Evolutionary conservation across 2,888 invertebrate species (phyloP), one percentile per base, ranked within the genome.

Genomic region (Metalampra italica): DNA sequence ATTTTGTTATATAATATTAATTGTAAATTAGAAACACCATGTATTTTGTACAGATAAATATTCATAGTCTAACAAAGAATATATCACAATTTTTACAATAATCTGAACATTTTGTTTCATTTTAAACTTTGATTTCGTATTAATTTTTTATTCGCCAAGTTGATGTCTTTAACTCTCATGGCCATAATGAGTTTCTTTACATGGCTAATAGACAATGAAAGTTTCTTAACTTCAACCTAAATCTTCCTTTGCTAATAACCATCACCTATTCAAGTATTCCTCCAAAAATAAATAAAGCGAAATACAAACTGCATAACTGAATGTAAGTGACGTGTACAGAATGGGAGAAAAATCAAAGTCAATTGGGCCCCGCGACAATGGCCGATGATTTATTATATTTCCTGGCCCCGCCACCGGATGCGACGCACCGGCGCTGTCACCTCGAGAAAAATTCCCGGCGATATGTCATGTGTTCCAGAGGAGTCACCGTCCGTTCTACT

Each of bases 41-140:
- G 87, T 88, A 88, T 88, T 88, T 88, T 89, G 89, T 88, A 89
- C 88, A 89, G 89, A 87, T 89, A 87, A 85, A 85, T 85, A 88
- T 89, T 88, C 80, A 87, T 88, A 88, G 87, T 87, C 81, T 89
- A 89, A 89, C 86, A 87, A 87, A 85, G 76, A 87, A 83, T 89
- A 89, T 89, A 89, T 89, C 87, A 89, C 85, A 85, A 78, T 88
- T 88, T 88, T 87, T 85, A 85, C 72, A 80, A 81, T 82, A 84
- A 82, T 78, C 68, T 59, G 70, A 59, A 58, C 14, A 51, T 50
- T n/a, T 70, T 45, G 76, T 80, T 79, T 86, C 52, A 67, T 67
- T 75, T 63, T 12, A 44, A 9, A n/a, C 12, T 39, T 15, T 34
- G 34, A n/a, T n/a, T n/a, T n/a, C n/a, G n/a, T n/a, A n/a, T n/a